phyloP scores from a whole-genome alignment of 2,888 invertebrate species.

The Acleris holmiana region DNA sequence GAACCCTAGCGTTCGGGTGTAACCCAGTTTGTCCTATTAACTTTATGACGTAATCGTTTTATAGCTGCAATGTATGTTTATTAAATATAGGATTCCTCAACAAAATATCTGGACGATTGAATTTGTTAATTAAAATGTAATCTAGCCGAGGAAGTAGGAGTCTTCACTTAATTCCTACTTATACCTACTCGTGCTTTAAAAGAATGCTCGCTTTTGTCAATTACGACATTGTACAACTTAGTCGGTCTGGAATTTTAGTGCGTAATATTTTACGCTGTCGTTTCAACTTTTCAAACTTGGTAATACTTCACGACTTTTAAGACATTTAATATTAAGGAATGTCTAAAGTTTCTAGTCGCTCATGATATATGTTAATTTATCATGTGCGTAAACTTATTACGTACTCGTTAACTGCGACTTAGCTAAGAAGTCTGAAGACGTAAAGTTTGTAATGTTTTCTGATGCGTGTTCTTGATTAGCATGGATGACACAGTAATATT shows the following conservation, averaged over 20 bases:
- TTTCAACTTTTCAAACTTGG: slow-evolving; percentile 13
- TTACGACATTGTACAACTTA: background rate
- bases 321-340: slow-evolving; percentile 16
- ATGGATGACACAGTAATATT: slow-evolving; percentile 2
- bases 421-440: too few relatives aligned
- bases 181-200: slow-evolving; percentile 4
- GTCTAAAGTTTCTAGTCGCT: background rate
- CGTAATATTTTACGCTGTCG: slow-evolving; percentile 2
- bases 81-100: background rate
- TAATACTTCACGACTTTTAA: slow-evolving; percentile 18
- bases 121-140: slow-evolving; percentile 19
- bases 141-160: slow-evolving; percentile 1
- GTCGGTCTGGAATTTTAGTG: slow-evolving; percentile 4
- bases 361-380: slow-evolving; percentile 5
- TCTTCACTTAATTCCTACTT: slow-evolving; percentile 6
- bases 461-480: slow-evolving; percentile 7
- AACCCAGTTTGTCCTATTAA: slow-evolving; percentile 12
- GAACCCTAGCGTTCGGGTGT: slow-evolving; percentile 18
- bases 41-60: slow-evolving; percentile 19
- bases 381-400: background rate
- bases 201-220: background rate
- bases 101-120: slow-evolving; percentile 1
- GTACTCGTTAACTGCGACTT: background rate
- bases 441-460: background rate
- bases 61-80: slow-evolving; percentile 7